Conservation (phyloP, 2,113 vertebrate species). For the Ellobius talpinus region DNA sequence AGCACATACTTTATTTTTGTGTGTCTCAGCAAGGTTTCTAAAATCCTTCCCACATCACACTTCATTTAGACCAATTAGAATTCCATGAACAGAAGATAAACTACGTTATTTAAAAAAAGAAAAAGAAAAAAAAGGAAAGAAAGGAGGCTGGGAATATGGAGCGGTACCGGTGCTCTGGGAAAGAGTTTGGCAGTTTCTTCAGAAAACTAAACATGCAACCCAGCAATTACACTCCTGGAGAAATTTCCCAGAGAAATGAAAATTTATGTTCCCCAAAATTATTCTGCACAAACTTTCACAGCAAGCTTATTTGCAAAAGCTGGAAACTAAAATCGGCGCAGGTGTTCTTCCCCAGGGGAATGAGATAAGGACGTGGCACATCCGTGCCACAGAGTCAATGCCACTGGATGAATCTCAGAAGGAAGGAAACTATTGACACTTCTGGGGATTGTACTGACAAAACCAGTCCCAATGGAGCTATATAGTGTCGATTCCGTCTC, state of each 20-base stretch:
- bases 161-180: background rate
- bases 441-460: background rate
- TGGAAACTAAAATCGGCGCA: background rate
- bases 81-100: slow-evolving; percentile 73
- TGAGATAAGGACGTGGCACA: background rate
- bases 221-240: background rate
- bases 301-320: background rate
- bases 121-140: slow-evolving; percentile 29
- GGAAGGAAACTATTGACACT: background rate
- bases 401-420: background rate
- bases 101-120: slow-evolving; percentile 42
- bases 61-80: slow-evolving; percentile 82
- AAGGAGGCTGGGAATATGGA: background rate
- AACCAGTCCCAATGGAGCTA: background rate
- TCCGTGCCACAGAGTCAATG: background rate
- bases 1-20: slow-evolving; percentile 65
- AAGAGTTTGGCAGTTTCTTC: slow-evolving; percentile 25
- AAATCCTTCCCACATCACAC: slow-evolving; percentile 68
- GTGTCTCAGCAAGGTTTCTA: slow-evolving; percentile 66
- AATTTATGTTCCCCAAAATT: background rate
- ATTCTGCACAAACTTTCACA: background rate
- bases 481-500: background rate
- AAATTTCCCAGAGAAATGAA: slow-evolving; percentile 49
- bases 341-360: background rate
- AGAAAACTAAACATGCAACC: slow-evolving; percentile 4